Evolutionary conservation across 1,140 invertebrate species (phyloP), one percentile per base, ranked within the genome.

Genomic region (Sycobia sp.): DNA sequence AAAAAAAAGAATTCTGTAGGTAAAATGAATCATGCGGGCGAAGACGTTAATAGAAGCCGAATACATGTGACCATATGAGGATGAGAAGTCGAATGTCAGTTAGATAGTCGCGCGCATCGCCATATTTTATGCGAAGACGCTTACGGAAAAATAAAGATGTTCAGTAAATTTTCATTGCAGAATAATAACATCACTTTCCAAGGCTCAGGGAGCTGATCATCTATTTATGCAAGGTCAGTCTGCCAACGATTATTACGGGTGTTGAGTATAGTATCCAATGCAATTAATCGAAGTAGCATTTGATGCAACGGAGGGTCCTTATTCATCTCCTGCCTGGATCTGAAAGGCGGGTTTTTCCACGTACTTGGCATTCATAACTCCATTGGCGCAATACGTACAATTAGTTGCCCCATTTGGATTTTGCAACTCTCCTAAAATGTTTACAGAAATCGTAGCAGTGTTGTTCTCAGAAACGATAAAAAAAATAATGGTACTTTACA

Each of bases 341-440:
- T 53, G 1, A 65, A 38, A 4, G 44, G 47, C 23, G 49, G 50
- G 1, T 65, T 65, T 43, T 54, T 59, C 46, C 56, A 59, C 7
- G 39, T 57, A 53, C 43, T 36, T 50, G 9, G 20, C 57, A 1
- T 61, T 61, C 29, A 44, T 61, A 0, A 60, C 39, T 8, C 13
- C 20, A 7, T 23, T 11, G 13, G 56, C 32, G 7, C 56, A 65
- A 25, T 65, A 51, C 38, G 20, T 41, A 3, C 20, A 36, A 0
- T 14, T 54, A 16, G 23, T 29, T 4, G 50, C 13, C 1, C 51
- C 60, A 3, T 62, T 62, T 18, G 55, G 39, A 44, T 51, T 58
- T 13, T 53, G 54, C 16, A 55, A 64, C 13, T 51, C 27, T 5
- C 54, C 54, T 1, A 4, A 18, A 9, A 34, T 51, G 1, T 64